Evolutionary conservation across 2,113 vertebrate species (phyloP), one percentile per base, ranked within the genome.

Genomic region (Sarotherodon lohbergeri): DNA sequence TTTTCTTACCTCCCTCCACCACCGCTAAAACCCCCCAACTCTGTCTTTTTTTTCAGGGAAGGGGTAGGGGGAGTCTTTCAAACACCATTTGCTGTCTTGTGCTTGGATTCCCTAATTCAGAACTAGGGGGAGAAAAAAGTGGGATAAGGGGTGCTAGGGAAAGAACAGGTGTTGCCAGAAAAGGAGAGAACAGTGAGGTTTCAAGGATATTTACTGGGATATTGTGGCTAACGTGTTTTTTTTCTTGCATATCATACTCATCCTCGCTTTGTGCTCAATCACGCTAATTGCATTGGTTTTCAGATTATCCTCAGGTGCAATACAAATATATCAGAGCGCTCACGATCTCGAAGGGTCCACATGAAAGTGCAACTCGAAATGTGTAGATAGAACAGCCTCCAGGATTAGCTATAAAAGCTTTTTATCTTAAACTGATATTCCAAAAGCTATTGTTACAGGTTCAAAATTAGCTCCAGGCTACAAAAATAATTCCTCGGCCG

Each of bases 131-230:
- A 63, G 59, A 52, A 88, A 86, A 78, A 46, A 92, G 81, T n/a
- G 46, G 82, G 54, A 63, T 43, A 59, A 43, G 55, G 86, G 87
- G 59, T 5, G 63, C 24, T 34, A 7, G 85, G 84, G 92, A 91
- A 90, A 91, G 84, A 95, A 96, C 94, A 96, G 95, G 96, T 96
- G 95, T 94, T 94, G 89, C 90, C 80, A 79, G 89, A 89, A 87
- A 84, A 36, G 32, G 79, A 88, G 79, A 71, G 9, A 54, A 63
- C 46, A n/a, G 50, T 32, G 57, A 34, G 57, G 36, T 73, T 86
- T 86, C 46, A 10, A 84, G 82, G 43, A 71, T 59, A 88, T 88
- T 90, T 85, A 56, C 87, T 57, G 56, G 13, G 52, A 13, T 24
- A 81, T 55, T 86, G 24, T 39, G 6, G 12, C 43, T 3, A 61